Evolutionary conservation across 2,113 vertebrate species (phyloP).

Genomic region (Halcyon senegalensis): DNA sequence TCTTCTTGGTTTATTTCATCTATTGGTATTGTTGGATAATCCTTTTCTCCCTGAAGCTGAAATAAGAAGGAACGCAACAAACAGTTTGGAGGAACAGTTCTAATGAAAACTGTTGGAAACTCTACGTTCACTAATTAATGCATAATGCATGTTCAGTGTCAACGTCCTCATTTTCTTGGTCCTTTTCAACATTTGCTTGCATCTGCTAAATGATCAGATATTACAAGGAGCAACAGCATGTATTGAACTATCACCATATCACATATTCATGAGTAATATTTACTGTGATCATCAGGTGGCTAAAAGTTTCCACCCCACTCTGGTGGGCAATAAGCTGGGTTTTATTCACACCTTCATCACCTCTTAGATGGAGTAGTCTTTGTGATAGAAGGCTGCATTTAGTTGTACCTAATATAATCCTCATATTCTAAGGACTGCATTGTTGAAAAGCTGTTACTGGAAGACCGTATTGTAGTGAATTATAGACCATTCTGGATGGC

Average conservation of each 20-base stretch:
- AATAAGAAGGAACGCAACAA: neutral
- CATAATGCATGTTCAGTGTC: neutral
- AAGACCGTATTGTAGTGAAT: neutral
- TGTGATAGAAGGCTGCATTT: neutral
- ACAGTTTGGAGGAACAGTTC: neutral
- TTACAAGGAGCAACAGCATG: neutral
- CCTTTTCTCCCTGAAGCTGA: neutral
- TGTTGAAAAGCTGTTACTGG: neutral
- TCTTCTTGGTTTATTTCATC: neutral
- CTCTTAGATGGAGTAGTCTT: neutral
- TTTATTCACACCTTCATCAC: neutral
- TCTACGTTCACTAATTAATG: neutral
- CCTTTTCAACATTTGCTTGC: neutral
- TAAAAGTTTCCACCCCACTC: neutral
- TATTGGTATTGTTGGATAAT: neutral
- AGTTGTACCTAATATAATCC: neutral
- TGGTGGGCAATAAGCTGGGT: neutral
- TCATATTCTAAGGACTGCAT: neutral
- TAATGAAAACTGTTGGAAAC: neutral
- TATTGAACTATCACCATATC: neutral
- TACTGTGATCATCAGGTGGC: neutral
- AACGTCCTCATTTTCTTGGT: neutral
- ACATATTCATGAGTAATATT: neutral
- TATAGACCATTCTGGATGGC: neutral
- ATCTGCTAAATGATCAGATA: neutral